Base-by-base conservation (phyloP, 2,113 vertebrate genomes). In the Arizona elegans region DNA sequence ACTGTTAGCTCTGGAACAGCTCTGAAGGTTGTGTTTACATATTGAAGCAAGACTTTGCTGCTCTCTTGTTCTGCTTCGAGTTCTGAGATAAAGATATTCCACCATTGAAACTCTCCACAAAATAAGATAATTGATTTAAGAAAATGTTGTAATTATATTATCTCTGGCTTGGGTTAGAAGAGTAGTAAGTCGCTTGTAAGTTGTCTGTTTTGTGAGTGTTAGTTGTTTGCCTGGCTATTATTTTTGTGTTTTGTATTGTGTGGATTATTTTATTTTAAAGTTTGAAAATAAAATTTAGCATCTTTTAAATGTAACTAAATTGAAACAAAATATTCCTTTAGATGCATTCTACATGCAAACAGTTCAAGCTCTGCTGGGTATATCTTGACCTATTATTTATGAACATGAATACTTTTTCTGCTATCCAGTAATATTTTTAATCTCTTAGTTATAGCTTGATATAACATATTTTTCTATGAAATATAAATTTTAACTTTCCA, bases 401-500 rank as follows among this genome's bases (percentile, higher is more conserved):
- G 56, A 58, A 59, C 43, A 10, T 43, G 88, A 12, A 17, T 62
- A 29, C 13, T 95, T 19, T 19, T 65, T 13, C 11, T 86, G 70
- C 54, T 58, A 53, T 62, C 75, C 47, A 0, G 62, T n/a, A 62
- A 50, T 91, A 90, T 23, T 91, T 55, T 85, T 95, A 92, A 43
- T 58, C 55, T 75, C 87, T 52, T 90, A 92, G 15, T 47, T 58
- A 54, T 94, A 8, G 3, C 0, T 62, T 65, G 47, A 65, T 19
- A 52, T 52, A 26, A n/a, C 43, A 65, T 26, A 21, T 43, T 75
- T 88, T 26, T 47, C 24, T 58, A 12, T 47, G 24, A 86, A n/a
- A 85, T 91, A 86, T 2, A 21, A 12, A 86, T 94, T 92, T 92
- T 94, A 92, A 43, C 86, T 53, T 92, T 93, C 1, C 90, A n/a